Conservation (phyloP, 2,797 vertebrate genomes). For the Pangasius mekongensis region DNA sequence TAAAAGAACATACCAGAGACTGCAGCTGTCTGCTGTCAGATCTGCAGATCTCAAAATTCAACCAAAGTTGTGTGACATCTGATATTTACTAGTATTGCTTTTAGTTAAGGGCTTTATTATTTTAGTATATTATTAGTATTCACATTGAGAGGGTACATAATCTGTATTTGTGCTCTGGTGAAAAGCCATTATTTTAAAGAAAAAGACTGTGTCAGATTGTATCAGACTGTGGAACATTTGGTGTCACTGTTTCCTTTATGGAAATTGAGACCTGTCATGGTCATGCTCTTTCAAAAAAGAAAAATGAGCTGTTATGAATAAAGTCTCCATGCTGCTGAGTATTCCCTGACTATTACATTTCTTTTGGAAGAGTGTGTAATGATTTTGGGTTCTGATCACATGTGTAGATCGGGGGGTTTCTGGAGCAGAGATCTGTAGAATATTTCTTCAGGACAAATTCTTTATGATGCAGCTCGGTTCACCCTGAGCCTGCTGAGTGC, state of each 20-base stretch:
- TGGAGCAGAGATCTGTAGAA: neutral
- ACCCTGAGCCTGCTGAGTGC: neutral
- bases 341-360: neutral
- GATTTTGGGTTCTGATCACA: constrained; percentile 9
- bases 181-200: neutral
- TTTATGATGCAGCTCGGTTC: neutral
- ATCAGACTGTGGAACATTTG: constrained; percentile 1
- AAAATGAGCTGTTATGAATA: neutral
- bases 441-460: constrained; percentile 5
- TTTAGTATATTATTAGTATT: neutral
- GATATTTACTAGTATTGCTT: neutral
- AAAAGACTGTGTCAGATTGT: neutral
- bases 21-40: too few species aligned
- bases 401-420: neutral
- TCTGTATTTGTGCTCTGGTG: neutral
- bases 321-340: neutral
- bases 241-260: constrained; percentile 21
- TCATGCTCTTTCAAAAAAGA: neutral
- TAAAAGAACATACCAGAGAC: neutral
- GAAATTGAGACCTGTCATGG: neutral
- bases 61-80: neutral
- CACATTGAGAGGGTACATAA: neutral
- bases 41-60: neutral
- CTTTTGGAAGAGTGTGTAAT: constrained; percentile 5
- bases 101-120: neutral